Percentiles rank a stretch among this genome's conserved stretches.
Evolutionary conservation across 2,797 vertebrate genomes (phyloP).

Genomic region (Mus minutoides): DNA sequence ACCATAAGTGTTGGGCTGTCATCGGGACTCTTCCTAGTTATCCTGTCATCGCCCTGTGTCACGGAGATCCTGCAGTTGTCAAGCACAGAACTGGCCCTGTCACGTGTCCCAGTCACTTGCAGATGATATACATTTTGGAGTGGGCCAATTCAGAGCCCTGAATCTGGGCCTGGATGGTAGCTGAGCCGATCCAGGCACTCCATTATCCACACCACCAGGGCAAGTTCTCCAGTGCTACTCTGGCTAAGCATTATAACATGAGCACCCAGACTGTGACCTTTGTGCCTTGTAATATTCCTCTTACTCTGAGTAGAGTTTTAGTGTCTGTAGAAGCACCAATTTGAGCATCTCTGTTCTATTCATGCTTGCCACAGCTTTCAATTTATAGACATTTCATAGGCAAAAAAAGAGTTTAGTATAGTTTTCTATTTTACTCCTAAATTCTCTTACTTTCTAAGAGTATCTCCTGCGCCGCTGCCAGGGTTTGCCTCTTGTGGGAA

Average conservation of each 20-base stretch:
- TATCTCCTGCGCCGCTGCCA: background rate
- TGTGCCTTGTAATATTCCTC: background rate
- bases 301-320: background rate
- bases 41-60: no score
- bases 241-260: no score
- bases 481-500: background rate
- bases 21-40: background rate
- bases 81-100: background rate
- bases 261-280: background rate
- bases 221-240: background rate
- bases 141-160: background rate
- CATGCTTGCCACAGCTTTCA: background rate
- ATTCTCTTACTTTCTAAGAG: slow-evolving; percentile 42
- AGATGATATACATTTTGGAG: background rate
- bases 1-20: background rate
- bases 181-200: background rate
- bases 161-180: background rate
- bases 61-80: background rate
- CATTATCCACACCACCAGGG: background rate
- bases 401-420: background rate
- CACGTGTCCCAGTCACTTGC: background rate
- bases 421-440: slow-evolving; percentile 21
- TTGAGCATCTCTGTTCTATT: slow-evolving; percentile 11
- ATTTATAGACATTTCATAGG: background rate
- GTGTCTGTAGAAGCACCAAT: background rate